These are phyloP conservation scores for Malthinus seriepunctatus DNA, from an alignment of 2,888 invertebrate species.

Conservation along the genomic window DNA sequence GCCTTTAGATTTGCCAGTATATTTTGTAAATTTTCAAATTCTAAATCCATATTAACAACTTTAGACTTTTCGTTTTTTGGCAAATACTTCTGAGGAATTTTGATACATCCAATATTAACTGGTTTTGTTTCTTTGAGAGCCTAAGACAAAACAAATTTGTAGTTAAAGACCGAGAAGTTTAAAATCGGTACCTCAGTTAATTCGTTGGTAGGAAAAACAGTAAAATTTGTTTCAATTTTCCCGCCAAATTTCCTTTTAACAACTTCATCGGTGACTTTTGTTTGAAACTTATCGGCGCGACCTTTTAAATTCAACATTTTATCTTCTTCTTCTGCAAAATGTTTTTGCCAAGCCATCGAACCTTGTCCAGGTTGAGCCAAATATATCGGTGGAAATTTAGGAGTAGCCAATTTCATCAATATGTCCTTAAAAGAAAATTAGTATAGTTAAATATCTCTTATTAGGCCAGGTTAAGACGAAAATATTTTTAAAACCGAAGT, in stretches of 20 bases:
- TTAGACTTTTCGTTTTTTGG: slow-evolving; percentile 41
- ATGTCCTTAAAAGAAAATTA: slow-evolving; percentile 50
- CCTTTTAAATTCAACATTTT: slow-evolving; percentile 58
- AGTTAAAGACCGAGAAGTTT: slow-evolving; percentile 5
- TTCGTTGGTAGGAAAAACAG: slow-evolving; percentile 75
- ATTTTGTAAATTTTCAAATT: slow-evolving; percentile 50
- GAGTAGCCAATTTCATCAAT: slow-evolving; percentile 53
- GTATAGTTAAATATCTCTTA: neutral
- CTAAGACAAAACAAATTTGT: slow-evolving; percentile 39
- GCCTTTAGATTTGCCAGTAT: slow-evolving; percentile 40
- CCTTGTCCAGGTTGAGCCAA: slow-evolving; percentile 57
- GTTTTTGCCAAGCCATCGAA: slow-evolving; percentile 58
- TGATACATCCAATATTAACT: slow-evolving; percentile 51
- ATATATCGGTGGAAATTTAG: slow-evolving; percentile 60
- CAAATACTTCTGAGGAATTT: slow-evolving; percentile 48
- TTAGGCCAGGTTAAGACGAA: too few relatives aligned
- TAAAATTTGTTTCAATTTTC: slow-evolving; percentile 73
- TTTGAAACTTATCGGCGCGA: slow-evolving; percentile 63
- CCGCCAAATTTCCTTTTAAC: slow-evolving; percentile 71
- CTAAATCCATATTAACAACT: slow-evolving; percentile 49
- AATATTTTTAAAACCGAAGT: too few relatives aligned
- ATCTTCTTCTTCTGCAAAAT: slow-evolving; percentile 58
- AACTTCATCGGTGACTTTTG: slow-evolving; percentile 66
- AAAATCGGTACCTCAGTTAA: slow-evolving; percentile 57
- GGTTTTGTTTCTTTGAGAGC: slow-evolving; percentile 51